phyloP scores from a whole-genome alignment of 1,140 invertebrate genomes.

The Heterodera carotae region DNA sequence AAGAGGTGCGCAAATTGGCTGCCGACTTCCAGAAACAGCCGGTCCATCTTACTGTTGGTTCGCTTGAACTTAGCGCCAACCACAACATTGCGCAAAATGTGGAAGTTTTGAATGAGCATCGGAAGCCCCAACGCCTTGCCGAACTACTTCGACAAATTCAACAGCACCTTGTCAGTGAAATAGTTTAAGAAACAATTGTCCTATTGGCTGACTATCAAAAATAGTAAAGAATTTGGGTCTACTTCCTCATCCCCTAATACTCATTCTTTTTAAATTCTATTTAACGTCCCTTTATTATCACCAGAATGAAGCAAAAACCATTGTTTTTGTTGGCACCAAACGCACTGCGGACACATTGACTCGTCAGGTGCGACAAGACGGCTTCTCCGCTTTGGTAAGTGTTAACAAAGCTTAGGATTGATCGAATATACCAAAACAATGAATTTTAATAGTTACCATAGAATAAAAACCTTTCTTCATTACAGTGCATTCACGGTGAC shows the following conservation, averaged over 20 bases:
- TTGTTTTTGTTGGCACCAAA: slow-evolving; percentile 97
- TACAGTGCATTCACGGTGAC: slow-evolving; percentile 88
- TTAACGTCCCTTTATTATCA: not conserved
- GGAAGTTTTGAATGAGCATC: slow-evolving; percentile 98
- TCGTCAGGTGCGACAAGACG: slow-evolving; percentile 68
- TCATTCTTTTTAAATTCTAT: too few relatives aligned
- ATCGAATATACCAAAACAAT: too few relatives aligned
- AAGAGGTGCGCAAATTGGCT: slow-evolving; percentile 87
- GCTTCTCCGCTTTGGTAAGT: slow-evolving; percentile 80
- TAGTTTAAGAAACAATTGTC: too few relatives aligned
- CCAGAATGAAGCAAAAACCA: slow-evolving; percentile 70
- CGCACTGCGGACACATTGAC: slow-evolving; percentile 92
- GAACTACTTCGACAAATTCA: slow-evolving; percentile 27
- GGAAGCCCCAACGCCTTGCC: slow-evolving; percentile 77
- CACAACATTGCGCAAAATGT: slow-evolving; percentile 95
- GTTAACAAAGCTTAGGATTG: too few relatives aligned
- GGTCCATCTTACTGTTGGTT: slow-evolving; percentile 90
- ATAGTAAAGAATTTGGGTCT: too few relatives aligned
- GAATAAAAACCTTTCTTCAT: not conserved
- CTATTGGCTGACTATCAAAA: not conserved
- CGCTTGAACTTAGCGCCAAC: slow-evolving; percentile 66
- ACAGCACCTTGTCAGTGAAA: slow-evolving; percentile 12
- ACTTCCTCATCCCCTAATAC: too few relatives aligned
- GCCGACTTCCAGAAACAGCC: slow-evolving; percentile 90
- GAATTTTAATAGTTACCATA: not conserved